A percentile compares a stretch with the other conserved stretches of the same genome.
Conservation (phyloP, 2,888 invertebrate species). For the Ectemnius cavifrons region DNA sequence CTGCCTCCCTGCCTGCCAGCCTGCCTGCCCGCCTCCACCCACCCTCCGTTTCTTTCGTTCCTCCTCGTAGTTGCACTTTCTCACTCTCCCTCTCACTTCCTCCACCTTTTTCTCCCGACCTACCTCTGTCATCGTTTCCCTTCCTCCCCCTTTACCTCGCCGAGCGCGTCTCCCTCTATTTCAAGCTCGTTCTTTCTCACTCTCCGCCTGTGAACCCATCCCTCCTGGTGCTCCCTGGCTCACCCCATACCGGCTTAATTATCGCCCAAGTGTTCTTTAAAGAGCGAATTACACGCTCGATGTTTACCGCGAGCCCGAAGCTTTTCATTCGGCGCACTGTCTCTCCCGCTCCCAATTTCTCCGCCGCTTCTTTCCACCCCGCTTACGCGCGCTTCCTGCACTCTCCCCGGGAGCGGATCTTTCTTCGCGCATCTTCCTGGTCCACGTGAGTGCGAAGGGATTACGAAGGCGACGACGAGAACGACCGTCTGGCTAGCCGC, state of each 20-base stretch:
- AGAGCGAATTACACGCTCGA: slow-evolving; percentile 78
- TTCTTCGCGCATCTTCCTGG: slow-evolving; percentile 13
- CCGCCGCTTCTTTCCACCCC: slow-evolving; percentile 9
- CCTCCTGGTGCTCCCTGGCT: slow-evolving; percentile 25
- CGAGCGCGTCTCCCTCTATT: slow-evolving; percentile 18
- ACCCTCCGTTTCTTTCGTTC: slow-evolving; percentile 11
- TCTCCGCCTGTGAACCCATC: slow-evolving; percentile 21
- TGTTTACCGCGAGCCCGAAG: slow-evolving; percentile 73
- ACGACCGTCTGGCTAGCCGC: slow-evolving; percentile 57
- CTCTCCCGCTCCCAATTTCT: slow-evolving; percentile 37
- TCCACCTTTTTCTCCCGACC: slow-evolving; percentile 17
- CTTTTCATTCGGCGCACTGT: slow-evolving; percentile 69
- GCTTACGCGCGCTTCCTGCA: slow-evolving; percentile 27
- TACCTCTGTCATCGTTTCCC: slow-evolving; percentile 8
- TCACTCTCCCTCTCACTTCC: slow-evolving; percentile 21
- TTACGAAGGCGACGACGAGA: slow-evolving; percentile 19
- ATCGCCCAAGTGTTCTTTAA: slow-evolving; percentile 77
- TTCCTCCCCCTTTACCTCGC: slow-evolving; percentile 21
- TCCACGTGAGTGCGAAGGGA: slow-evolving; percentile 31
- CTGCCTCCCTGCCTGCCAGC: slow-evolving; percentile 35
- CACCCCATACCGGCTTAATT: slow-evolving; percentile 70
- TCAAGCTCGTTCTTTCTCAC: slow-evolving; percentile 19
- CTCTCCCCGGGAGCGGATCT: slow-evolving; percentile 26
- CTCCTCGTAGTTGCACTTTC: slow-evolving; percentile 15
- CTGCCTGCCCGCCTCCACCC: slow-evolving; percentile 18